phyloP scores from a whole-genome alignment of 2,888 invertebrate genomes.

The Ochropacha duplaris region DNA sequence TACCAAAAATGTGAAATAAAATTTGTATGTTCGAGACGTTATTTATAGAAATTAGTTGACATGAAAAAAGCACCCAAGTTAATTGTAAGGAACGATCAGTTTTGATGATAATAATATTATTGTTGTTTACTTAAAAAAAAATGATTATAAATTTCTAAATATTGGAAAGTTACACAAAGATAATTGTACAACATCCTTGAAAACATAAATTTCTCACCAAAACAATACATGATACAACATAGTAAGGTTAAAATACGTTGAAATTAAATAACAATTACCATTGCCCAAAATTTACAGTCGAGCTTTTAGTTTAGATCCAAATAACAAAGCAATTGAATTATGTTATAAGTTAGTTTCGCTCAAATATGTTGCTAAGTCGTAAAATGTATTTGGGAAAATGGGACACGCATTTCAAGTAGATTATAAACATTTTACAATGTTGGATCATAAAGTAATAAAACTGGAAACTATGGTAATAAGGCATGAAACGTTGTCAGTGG shows the following conservation, averaged over 20 bases:
- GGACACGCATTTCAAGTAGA: slow-evolving; percentile 10
- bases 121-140: no score
- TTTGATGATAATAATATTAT: no score
- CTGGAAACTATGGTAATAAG: slow-evolving; percentile 38
- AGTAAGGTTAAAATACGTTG: slow-evolving; percentile 8
- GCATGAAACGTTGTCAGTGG: slow-evolving; percentile 12
- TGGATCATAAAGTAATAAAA: slow-evolving; percentile 28
- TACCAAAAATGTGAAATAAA: no score
- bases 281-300: slow-evolving; percentile 22
- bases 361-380: slow-evolving; percentile 13
- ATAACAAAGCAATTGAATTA: slow-evolving; percentile 28
- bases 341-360: slow-evolving; percentile 27
- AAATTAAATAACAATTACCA: slow-evolving; percentile 35
- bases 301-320: slow-evolving; percentile 30
- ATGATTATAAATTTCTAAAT: no score
- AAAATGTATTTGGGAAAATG: slow-evolving; percentile 7
- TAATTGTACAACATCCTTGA: not conserved
- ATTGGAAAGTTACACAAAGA: not conserved
- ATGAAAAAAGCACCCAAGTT: no score
- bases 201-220: not conserved
- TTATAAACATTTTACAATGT: slow-evolving; percentile 17
- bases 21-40: no score
- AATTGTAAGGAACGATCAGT: no score
- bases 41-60: no score
- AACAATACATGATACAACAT: not conserved